phyloP scores from a whole-genome alignment of 2,797 vertebrate species.

The Cichlasoma orientale region DNA sequence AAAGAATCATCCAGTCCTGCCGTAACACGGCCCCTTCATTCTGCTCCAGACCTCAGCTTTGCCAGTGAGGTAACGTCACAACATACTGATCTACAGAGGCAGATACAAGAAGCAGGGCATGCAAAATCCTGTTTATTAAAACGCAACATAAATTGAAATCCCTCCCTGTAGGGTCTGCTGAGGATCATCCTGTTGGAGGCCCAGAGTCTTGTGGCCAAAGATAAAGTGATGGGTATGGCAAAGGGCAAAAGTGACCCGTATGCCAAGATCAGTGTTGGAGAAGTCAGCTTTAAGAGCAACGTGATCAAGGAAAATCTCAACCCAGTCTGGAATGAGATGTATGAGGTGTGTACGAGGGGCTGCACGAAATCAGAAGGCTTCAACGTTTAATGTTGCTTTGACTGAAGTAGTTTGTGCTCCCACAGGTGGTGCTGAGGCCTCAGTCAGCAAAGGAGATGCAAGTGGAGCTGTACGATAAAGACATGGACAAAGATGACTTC shows the following conservation, averaged over 20 bases:
- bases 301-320: slow-evolving; percentile 90
- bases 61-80: slow-evolving; percentile 81
- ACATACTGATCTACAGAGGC: not conserved
- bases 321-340: slow-evolving; percentile 91
- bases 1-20: slow-evolving; percentile 61
- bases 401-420: not conserved
- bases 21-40: slow-evolving; percentile 70
- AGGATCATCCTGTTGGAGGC: slow-evolving; percentile 90
- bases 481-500: slow-evolving; percentile 92
- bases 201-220: slow-evolving; percentile 88
- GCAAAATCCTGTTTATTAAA: not conserved
- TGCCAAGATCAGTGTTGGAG: slow-evolving; percentile 81
- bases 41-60: slow-evolving; percentile 82
- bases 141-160: not conserved
- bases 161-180: slow-evolving; percentile 82
- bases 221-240: slow-evolving; percentile 85
- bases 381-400: not conserved
- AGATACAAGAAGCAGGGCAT: not conserved
- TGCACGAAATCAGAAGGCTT: not conserved
- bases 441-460: slow-evolving; percentile 84
- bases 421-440: slow-evolving; percentile 83
- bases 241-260: slow-evolving; percentile 96
- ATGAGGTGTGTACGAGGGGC: slow-evolving; percentile 80
- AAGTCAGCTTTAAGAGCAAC: slow-evolving; percentile 80
- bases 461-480: slow-evolving; percentile 89